Conservation (phyloP, 2,113 vertebrate species). For the Ceyx melanurus region DNA sequence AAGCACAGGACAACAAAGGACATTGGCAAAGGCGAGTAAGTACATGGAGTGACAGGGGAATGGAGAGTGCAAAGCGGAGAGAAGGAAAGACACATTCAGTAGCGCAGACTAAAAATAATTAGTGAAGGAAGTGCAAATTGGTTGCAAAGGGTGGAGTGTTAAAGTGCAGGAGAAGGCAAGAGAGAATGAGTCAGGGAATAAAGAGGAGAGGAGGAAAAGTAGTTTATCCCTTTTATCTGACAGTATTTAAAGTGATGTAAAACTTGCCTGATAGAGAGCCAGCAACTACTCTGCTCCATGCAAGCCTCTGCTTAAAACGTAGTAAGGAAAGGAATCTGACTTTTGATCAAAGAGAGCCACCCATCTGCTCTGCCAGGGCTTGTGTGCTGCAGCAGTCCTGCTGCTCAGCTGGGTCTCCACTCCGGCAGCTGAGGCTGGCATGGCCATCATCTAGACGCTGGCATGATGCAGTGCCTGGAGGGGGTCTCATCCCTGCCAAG, state of each 20-base stretch:
- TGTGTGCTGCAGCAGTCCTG: background rate
- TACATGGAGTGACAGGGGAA: background rate
- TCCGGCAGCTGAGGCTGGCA: background rate
- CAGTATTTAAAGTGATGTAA: conserved; percentile 1
- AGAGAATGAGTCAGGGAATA: conserved; percentile 9
- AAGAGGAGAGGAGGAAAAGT: background rate
- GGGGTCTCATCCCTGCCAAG: background rate
- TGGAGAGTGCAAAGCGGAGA: background rate
- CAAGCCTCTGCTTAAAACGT: background rate
- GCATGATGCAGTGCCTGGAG: background rate
- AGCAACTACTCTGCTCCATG: background rate
- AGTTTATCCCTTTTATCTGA: conserved; percentile 25
- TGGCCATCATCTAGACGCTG: background rate
- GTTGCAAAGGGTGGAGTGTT: conserved; percentile 27
- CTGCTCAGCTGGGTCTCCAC: background rate
- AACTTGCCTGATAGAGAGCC: background rate
- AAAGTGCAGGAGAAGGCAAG: conserved; percentile 16
- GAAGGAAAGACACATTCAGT: background rate
- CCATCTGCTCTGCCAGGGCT: background rate
- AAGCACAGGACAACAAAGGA: background rate
- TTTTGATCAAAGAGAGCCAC: background rate
- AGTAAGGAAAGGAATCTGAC: background rate
- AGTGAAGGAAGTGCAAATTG: conserved; percentile 16
- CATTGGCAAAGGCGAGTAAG: background rate
- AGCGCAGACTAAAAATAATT: conserved; percentile 37